These are phyloP conservation scores for Delichon dasypus DNA, from an alignment of 2,797 vertebrate genomes.

Conservation along the genomic window DNA sequence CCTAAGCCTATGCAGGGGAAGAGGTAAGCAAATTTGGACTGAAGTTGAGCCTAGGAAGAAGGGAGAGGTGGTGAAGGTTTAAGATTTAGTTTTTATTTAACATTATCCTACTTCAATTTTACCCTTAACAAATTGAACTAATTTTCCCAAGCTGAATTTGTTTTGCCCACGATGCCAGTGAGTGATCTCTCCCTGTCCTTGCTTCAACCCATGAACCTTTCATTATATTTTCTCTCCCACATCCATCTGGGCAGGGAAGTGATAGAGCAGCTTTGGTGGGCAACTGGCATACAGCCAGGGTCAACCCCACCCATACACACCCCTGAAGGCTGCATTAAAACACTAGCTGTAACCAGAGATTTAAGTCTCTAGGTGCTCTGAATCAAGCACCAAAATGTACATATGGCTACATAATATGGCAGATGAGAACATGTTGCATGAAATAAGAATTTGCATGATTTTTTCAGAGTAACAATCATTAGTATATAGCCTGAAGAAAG, in stretches of 20 bases:
- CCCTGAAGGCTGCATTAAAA: background rate
- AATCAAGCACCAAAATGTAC: background rate
- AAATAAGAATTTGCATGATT: background rate
- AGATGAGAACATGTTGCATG: background rate
- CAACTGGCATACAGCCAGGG: background rate
- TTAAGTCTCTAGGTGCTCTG: background rate
- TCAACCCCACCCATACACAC: background rate
- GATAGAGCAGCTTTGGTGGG: background rate
- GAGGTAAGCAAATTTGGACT: background rate
- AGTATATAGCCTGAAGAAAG: background rate
- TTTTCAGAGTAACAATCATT: background rate
- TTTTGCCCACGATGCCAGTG: background rate
- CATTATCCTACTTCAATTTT: background rate
- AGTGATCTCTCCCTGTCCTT: background rate
- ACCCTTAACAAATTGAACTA: background rate
- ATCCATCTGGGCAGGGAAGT: background rate
- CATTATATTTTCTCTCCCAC: background rate
- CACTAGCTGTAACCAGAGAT: background rate
- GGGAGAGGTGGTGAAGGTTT: rapidly evolving
- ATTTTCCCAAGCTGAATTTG: background rate
- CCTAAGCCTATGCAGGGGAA: rapidly evolving
- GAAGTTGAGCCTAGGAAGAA: background rate
- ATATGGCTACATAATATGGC: background rate
- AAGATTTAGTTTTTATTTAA: background rate
- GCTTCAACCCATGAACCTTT: background rate